A percentile compares a stretch with the other conserved stretches of the same genome.
Conservation (phyloP, 1,140 invertebrate genomes). For the Drosophila tristis region DNA sequence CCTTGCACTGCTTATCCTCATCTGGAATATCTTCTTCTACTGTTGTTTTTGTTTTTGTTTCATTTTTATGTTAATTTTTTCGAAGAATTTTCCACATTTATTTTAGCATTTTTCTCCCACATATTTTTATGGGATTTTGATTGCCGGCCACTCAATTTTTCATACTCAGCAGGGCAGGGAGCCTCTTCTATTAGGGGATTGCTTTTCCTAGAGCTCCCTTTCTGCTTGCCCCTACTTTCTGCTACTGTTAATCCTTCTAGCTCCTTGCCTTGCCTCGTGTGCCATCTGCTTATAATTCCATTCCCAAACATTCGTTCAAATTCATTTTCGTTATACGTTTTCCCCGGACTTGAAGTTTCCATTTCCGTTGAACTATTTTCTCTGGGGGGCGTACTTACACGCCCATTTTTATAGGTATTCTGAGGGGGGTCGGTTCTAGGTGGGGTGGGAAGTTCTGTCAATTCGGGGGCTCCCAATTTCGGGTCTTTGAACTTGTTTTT, state of each 20-base stretch:
- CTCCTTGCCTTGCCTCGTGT: conserved; percentile 14
- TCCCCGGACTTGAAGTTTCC: conserved; percentile 61
- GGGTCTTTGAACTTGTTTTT: conserved; percentile 71
- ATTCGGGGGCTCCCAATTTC: conserved; percentile 20
- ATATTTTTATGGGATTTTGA: conserved; percentile 11
- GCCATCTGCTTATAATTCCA: conserved; percentile 61
- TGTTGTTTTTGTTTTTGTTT: conserved; percentile 3
- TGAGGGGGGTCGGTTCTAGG: background rate
- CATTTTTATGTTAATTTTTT: conserved; percentile 63
- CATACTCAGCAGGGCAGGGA: background rate
- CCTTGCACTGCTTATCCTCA: background rate
- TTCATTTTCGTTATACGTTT: too few relatives aligned
- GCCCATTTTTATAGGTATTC: conserved; percentile 30
- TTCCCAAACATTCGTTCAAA: conserved; percentile 27
- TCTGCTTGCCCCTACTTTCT: background rate
- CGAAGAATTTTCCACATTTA: conserved; percentile 34
- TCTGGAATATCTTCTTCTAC: conserved; percentile 22
- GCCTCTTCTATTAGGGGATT: background rate
- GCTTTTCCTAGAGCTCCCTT: conserved; percentile 2
- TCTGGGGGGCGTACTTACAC: conserved; percentile 33
- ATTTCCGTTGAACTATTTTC: conserved; percentile 75
- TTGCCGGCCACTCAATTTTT: conserved; percentile 39
- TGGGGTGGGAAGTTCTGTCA: conserved; percentile 6
- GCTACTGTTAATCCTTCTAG: background rate
- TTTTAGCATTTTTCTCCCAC: conserved; percentile 1